phyloP scores from a whole-genome alignment of 2,888 invertebrate genomes.

The Noctua janthe region DNA sequence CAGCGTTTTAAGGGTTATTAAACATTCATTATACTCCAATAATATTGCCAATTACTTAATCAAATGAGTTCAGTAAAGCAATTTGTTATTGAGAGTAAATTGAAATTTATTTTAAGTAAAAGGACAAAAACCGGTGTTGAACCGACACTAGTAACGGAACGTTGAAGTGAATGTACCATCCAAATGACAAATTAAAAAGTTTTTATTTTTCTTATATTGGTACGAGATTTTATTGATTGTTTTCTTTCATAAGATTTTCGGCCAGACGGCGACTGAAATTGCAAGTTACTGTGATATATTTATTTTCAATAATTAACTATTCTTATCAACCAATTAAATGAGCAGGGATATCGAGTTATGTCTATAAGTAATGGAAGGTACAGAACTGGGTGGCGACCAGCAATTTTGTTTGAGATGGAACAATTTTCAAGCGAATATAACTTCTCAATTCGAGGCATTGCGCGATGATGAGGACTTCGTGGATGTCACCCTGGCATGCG shows the following conservation, averaged over 20 bases:
- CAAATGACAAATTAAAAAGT: slow-evolving; percentile 91
- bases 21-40: neutral
- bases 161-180: slow-evolving; percentile 90
- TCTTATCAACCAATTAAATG: slow-evolving; percentile 91
- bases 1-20: neutral
- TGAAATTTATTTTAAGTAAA: slow-evolving; percentile 4
- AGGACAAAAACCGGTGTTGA: slow-evolving; percentile 71
- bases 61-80: neutral
- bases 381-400: slow-evolving; percentile 93
- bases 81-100: neutral
- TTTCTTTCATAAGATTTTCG: slow-evolving; percentile 91
- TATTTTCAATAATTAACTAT: slow-evolving; percentile 90
- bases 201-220: slow-evolving; percentile 91
- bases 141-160: slow-evolving; percentile 82
- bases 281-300: slow-evolving; percentile 91
- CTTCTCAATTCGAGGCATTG: slow-evolving; percentile 95
- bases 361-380: slow-evolving; percentile 91
- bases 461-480: slow-evolving; percentile 96
- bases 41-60: neutral
- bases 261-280: slow-evolving; percentile 91
- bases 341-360: slow-evolving; percentile 91
- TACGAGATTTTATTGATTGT: slow-evolving; percentile 91
- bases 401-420: slow-evolving; percentile 97
- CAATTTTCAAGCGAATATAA: slow-evolving; percentile 96
- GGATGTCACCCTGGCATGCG: slow-evolving; percentile 96